Percentiles rank a stretch among this genome's conserved stretches.
Conservation (phyloP, 2,888 invertebrate species). For the Boloria euphrosyne region DNA sequence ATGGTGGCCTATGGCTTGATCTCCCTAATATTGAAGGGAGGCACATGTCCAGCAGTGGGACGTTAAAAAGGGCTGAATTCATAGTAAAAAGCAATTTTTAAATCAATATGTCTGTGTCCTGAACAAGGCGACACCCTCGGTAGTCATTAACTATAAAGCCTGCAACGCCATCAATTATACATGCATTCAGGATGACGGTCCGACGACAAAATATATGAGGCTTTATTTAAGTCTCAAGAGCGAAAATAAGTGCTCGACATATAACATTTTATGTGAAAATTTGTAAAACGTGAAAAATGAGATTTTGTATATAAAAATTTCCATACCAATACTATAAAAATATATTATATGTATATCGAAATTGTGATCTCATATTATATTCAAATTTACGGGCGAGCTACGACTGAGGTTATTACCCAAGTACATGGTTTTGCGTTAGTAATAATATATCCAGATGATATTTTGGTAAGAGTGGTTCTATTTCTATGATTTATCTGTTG, state of each 20-base stretch:
- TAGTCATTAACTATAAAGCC: conserved; percentile 6
- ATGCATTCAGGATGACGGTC: background rate
- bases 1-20: no score
- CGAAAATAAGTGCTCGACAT: background rate
- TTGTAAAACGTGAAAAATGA: background rate
- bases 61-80: no score
- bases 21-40: no score
- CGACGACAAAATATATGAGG: background rate
- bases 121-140: background rate
- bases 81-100: no score
- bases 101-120: no score
- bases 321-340: background rate
- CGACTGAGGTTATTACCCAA: conserved; percentile 3
- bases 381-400: conserved; percentile 11
- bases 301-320: background rate
- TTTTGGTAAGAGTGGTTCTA: background rate
- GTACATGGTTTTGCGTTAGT: background rate
- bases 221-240: background rate
- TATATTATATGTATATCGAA: background rate
- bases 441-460: conserved; percentile 4
- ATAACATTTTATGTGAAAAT: background rate
- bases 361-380: conserved; percentile 9
- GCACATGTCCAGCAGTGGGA: no score
- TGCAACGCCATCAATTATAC: conserved; percentile 2
- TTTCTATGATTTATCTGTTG: no score